Conservation (phyloP, 2,888 invertebrate species). For the Campopleginae sp. region DNA sequence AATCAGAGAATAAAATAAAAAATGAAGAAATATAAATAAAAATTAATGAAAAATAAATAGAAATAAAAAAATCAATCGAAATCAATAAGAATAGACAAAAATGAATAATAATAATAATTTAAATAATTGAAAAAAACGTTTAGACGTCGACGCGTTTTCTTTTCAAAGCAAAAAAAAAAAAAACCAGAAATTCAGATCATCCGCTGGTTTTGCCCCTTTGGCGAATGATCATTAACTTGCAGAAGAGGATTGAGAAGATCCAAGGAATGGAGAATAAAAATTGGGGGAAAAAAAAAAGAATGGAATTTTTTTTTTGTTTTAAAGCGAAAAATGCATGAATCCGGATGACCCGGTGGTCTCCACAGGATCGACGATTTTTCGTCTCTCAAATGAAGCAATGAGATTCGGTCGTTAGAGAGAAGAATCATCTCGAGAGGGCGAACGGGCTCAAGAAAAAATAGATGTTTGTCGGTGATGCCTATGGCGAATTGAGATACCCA, state of each 20-base stretch:
- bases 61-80: no score
- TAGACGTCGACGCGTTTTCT: not conserved
- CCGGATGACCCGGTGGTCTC: conserved; percentile 49
- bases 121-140: not conserved
- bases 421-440: conserved; percentile 35
- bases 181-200: conserved; percentile 8
- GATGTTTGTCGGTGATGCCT: conserved; percentile 72
- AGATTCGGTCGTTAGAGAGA: conserved; percentile 70
- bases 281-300: no score
- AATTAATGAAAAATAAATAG: no score
- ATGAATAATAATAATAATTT: no score
- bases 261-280: no score
- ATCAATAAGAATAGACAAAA: no score
- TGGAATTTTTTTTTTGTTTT: not conserved
- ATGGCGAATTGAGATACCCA: conserved; percentile 77
- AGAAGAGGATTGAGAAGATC: not conserved
- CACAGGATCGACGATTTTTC: conserved; percentile 37
- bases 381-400: conserved; percentile 64
- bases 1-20: no score
- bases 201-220: conserved; percentile 41
- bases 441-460: conserved; percentile 75
- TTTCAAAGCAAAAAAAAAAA: conserved; percentile 14
- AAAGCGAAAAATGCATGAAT: conserved; percentile 10
- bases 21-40: no score
- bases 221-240: not conserved